These are phyloP conservation scores for Acrobeloides nanus DNA, from an alignment of 2,888 invertebrate genomes.

Conservation along the genomic window DNA sequence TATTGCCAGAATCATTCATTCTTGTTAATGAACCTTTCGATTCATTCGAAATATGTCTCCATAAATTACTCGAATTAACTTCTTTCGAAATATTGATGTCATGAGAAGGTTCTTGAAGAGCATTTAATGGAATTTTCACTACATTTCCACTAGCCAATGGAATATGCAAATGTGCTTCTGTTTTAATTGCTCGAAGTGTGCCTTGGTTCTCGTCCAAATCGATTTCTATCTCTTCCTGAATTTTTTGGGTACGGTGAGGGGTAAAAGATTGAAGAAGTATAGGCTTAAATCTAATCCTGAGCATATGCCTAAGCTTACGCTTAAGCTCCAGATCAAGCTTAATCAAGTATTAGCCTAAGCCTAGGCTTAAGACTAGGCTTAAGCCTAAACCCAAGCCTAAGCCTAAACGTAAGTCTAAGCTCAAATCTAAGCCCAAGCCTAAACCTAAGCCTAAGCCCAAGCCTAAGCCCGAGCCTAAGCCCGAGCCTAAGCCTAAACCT, in stretches of 20 bases:
- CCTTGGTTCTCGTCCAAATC: slow-evolving; percentile 48
- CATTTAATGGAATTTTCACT: slow-evolving; percentile 74
- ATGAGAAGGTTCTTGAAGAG: slow-evolving; percentile 54
- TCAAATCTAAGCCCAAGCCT: too few species aligned
- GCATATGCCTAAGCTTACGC: slow-evolving; percentile 1
- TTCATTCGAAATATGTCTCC: slow-evolving; percentile 61
- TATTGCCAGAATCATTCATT: slow-evolving; percentile 7
- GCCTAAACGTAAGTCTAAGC: too few species aligned
- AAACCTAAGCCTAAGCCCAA: too few species aligned
- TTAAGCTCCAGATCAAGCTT: too few species aligned
- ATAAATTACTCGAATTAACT: slow-evolving; percentile 69
- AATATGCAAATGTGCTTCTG: slow-evolving; percentile 70
- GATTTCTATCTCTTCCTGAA: slow-evolving; percentile 35
- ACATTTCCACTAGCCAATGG: slow-evolving; percentile 79
- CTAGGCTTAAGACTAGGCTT: too few species aligned
- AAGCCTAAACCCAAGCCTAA: too few species aligned
- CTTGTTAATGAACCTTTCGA: slow-evolving; percentile 38
- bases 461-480: neutral
- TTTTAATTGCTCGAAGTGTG: slow-evolving; percentile 51
- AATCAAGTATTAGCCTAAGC: too few species aligned
- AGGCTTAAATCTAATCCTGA: neutral
- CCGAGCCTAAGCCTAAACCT: neutral
- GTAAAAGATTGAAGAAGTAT: too few species aligned
- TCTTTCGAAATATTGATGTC: slow-evolving; percentile 82
- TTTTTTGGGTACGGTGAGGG: neutral